These are phyloP conservation scores for Cotesia glomerata DNA, from an alignment of 1,140 invertebrate species.

Conservation along the genomic window DNA sequence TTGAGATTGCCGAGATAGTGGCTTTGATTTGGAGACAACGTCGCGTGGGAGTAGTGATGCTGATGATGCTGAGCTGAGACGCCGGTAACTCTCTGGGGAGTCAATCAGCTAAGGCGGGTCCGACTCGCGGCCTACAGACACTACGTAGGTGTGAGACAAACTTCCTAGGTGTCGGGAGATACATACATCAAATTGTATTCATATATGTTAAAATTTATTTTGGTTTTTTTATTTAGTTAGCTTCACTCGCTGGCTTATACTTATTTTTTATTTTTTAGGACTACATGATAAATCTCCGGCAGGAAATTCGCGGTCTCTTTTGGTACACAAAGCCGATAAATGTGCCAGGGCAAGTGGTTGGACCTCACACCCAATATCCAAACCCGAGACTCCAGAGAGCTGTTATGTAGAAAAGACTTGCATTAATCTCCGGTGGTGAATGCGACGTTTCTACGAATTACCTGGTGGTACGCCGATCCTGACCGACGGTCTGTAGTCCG, in stretches of 20 bases:
- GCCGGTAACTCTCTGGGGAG: background rate
- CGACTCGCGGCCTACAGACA: background rate
- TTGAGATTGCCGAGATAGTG: background rate
- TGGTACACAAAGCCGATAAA: background rate
- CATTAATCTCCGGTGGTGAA: conserved; percentile 31
- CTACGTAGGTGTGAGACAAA: conserved; percentile 6
- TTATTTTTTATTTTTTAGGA: background rate
- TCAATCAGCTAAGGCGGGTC: background rate
- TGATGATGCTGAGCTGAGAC: background rate
- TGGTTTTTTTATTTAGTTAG: background rate
- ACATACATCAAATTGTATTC: conserved; percentile 8
- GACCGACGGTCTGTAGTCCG: background rate
- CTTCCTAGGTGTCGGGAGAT: conserved; percentile 11
- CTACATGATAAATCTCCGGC: background rate
- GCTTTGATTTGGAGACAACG: background rate
- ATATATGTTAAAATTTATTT: background rate
- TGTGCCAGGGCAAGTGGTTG: background rate
- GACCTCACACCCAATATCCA: conserved; percentile 5
- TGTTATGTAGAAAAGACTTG: conserved; percentile 9
- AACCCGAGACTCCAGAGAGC: too few relatives aligned
- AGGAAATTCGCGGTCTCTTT: conserved; percentile 12
- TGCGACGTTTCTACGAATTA: conserved; percentile 29
- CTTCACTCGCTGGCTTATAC: background rate
- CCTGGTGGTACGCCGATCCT: background rate
- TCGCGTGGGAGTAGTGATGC: background rate